Evolutionary conservation across 2,113 vertebrate species (phyloP).

Genomic region (Lepidothrix coronata): DNA sequence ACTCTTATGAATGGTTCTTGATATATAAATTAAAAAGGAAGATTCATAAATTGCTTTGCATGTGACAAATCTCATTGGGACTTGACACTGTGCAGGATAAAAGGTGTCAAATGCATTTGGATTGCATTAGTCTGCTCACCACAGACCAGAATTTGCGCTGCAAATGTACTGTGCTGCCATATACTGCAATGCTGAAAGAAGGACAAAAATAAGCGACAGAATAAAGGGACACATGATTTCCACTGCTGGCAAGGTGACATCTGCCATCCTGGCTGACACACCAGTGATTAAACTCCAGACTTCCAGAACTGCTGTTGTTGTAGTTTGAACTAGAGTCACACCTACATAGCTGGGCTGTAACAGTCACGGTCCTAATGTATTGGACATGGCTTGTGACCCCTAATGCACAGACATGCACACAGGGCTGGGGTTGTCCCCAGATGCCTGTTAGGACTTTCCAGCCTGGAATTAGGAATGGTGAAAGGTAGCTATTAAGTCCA

Average conservation of each 20-base stretch:
- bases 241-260: conserved; percentile 44
- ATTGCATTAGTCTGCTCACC: conserved; percentile 16
- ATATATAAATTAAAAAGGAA: conserved; percentile 23
- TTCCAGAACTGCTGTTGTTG: conserved; percentile 23
- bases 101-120: conserved; percentile 38
- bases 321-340: conserved; percentile 43
- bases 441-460: conserved; percentile 36
- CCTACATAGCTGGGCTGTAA: conserved; percentile 28
- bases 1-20: conserved; percentile 51
- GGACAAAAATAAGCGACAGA: conserved; percentile 44
- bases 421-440: conserved; percentile 36
- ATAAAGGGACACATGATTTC: conserved; percentile 51
- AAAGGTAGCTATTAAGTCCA: conserved; percentile 30
- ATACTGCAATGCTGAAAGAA: conserved; percentile 17
- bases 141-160: neutral
- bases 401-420: neutral
- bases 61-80: conserved; percentile 42
- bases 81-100: conserved; percentile 36
- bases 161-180: neutral
- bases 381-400: conserved; percentile 55
- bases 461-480: neutral
- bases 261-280: conserved; percentile 50
- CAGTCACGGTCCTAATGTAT: conserved; percentile 51
- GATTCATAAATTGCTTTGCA: conserved; percentile 60
- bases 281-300: conserved; percentile 45